Percentiles rank a stretch among this genome's conserved stretches.
These are phyloP conservation scores for Leptobrachium ailaonicum DNA, from an alignment of 2,113 vertebrate genomes.

Conservation along the genomic window DNA sequence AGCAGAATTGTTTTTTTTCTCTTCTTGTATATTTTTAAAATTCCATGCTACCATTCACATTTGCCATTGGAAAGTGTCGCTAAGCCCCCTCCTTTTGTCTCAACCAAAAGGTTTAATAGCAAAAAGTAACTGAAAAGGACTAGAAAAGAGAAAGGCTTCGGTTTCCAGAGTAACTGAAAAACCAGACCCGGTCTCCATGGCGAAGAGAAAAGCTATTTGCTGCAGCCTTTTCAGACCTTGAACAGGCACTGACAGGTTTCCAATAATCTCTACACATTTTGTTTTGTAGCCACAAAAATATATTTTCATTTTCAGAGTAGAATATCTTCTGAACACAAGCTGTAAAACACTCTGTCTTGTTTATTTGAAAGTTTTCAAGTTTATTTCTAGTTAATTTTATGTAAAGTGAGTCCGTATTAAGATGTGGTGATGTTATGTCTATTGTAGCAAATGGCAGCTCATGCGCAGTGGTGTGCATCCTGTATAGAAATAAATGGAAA, in stretches of 20 bases:
- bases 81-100: slow-evolving; percentile 89
- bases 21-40: slow-evolving; percentile 55
- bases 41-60: slow-evolving; percentile 58
- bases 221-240: slow-evolving; percentile 88
- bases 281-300: slow-evolving; percentile 78
- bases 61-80: slow-evolving; percentile 69
- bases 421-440: too few relatives aligned
- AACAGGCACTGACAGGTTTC: slow-evolving; percentile 84
- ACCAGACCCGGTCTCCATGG: slow-evolving; percentile 91
- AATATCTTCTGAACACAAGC: slow-evolving; percentile 69
- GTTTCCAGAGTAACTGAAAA: slow-evolving; percentile 98
- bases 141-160: slow-evolving; percentile 78
- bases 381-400: too few relatives aligned
- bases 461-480: too few relatives aligned
- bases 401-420: too few relatives aligned
- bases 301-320: slow-evolving; percentile 79
- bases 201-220: slow-evolving; percentile 91
- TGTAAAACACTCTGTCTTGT: slow-evolving; percentile 9
- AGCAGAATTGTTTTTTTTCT: slow-evolving; percentile 54
- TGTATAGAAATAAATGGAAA: too few relatives aligned
- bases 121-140: slow-evolving; percentile 87
- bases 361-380: neutral
- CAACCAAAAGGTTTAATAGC: slow-evolving; percentile 90
- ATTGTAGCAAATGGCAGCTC: too few relatives aligned
- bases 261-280: slow-evolving; percentile 85